phyloP scores from a whole-genome alignment of 2,113 vertebrate genomes.

The Psittacus erithacus region DNA sequence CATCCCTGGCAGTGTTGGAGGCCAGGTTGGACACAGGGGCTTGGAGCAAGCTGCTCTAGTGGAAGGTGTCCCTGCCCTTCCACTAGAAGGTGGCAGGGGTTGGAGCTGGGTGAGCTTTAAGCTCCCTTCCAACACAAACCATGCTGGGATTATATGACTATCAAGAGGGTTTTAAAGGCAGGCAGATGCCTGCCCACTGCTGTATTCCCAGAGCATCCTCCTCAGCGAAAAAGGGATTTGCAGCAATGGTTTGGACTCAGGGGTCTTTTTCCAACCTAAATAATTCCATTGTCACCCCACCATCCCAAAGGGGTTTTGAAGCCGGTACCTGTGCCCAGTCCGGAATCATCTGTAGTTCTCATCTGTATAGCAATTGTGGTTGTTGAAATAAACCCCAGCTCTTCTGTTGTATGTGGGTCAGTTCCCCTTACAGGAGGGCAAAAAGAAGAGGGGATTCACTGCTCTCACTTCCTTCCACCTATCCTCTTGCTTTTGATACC shows the following conservation, averaged over 20 bases:
- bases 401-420: not conserved
- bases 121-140: not conserved
- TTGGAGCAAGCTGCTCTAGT: not conserved
- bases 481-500: not conserved
- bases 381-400: not conserved
- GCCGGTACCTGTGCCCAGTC: rapidly evolving
- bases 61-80: not conserved
- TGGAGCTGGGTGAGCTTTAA: not conserved
- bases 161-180: not conserved
- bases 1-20: not conserved
- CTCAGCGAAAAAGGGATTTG: not conserved
- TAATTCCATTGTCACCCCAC: not conserved
- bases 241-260: not conserved
- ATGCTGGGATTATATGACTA: not conserved
- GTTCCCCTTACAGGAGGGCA: rapidly evolving
- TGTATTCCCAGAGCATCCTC: not conserved
- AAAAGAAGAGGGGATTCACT: not conserved
- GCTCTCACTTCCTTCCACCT: not conserved
- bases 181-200: not conserved
- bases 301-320: not conserved
- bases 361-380: rapidly evolving
- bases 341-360: not conserved
- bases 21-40: not conserved
- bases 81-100: not conserved
- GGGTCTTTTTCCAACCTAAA: not conserved